Evolutionary conservation across 2,888 invertebrate species (phyloP).

Genomic region (Eristalinus sepulchralis): DNA sequence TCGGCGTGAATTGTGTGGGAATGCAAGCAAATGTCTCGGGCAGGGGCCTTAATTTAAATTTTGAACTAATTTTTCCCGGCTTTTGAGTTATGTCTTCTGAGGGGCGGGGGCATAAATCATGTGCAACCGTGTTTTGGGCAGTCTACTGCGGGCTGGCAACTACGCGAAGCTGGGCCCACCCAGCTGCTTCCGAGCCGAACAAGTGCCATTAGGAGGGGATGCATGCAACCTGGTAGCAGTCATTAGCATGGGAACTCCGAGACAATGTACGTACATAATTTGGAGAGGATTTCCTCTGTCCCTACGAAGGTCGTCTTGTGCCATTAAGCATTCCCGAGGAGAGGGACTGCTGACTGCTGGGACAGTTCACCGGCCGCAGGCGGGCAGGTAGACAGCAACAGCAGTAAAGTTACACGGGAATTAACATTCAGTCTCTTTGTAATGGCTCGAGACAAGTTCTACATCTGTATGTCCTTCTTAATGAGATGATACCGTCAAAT

Average conservation of each 20-base stretch:
- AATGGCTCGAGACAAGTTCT: not conserved
- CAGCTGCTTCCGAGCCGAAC: not conserved
- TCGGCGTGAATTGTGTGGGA: slow-evolving; percentile 67
- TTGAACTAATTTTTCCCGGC: slow-evolving; percentile 27
- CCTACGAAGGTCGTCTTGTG: not conserved
- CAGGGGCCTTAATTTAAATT: slow-evolving; percentile 47
- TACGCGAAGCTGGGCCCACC: not conserved
- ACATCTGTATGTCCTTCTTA: too few species aligned
- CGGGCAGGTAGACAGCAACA: not conserved
- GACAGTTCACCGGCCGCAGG: not conserved
- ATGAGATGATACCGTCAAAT: not conserved
- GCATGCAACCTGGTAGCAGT: not conserved
- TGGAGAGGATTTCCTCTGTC: not conserved
- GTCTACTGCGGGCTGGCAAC: not conserved
- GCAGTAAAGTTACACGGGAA: not conserved
- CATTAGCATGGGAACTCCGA: not conserved
- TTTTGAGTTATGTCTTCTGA: slow-evolving; percentile 6
- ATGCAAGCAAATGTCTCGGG: slow-evolving; percentile 45
- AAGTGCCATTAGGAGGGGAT: not conserved
- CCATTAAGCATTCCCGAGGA: not conserved
- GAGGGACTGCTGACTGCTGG: not conserved
- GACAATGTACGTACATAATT: not conserved
- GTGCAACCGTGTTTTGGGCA: not conserved
- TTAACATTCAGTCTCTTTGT: not conserved
- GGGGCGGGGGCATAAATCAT: not conserved